phyloP scores from a whole-genome alignment of 2,888 invertebrate species.

The Brassicogethes aeneus region DNA sequence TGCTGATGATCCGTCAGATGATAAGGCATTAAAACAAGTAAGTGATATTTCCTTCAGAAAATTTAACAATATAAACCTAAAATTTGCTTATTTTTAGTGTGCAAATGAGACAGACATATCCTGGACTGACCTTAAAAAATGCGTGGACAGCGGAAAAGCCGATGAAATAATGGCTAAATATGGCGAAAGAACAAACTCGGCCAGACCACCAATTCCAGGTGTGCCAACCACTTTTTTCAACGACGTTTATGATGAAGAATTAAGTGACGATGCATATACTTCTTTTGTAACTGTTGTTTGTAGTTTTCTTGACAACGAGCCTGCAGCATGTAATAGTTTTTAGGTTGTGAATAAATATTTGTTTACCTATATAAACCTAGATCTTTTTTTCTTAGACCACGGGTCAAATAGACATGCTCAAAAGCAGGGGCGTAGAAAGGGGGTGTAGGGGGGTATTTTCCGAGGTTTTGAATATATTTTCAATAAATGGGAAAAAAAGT shows the following conservation, averaged over 20 bases:
- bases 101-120: constrained; percentile 25
- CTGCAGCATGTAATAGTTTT: constrained; percentile 11
- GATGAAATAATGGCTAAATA: constrained; percentile 33
- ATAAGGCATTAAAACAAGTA: neutral
- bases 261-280: constrained; percentile 16
- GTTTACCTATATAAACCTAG: no score
- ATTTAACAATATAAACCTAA: neutral
- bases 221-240: constrained; percentile 42
- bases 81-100: constrained; percentile 32
- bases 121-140: constrained; percentile 25
- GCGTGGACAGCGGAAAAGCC: constrained; percentile 27
- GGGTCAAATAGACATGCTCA: no score
- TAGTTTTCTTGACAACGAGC: constrained; percentile 16
- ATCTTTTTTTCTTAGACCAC: no score
- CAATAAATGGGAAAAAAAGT: no score
- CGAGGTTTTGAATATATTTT: no score
- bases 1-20: neutral
- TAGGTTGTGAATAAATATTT: no score
- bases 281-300: constrained; percentile 24
- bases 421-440: no score
- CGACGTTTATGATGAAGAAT: constrained; percentile 23
- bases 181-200: constrained; percentile 34
- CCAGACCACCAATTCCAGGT: constrained; percentile 30
- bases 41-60: neutral
- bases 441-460: no score